These are phyloP conservation scores for Lithosia quadra DNA, from an alignment of 2,888 invertebrate genomes.

Conservation along the genomic window DNA sequence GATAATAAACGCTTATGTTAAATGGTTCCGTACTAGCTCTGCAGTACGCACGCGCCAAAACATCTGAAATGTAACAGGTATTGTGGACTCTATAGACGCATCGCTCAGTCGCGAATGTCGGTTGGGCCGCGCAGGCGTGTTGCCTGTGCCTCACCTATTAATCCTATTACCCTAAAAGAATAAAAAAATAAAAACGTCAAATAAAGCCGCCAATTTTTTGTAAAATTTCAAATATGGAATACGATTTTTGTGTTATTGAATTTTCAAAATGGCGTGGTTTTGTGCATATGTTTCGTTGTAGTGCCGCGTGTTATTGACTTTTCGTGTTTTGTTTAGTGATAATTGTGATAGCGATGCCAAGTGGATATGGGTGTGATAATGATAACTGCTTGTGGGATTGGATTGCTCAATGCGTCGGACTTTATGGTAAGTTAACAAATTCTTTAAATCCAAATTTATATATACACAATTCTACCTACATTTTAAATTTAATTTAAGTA, in stretches of 20 bases:
- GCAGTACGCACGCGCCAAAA: conserved; percentile 69
- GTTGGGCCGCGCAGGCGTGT: conserved; percentile 73
- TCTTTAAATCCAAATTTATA: neutral
- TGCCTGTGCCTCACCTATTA: conserved; percentile 53
- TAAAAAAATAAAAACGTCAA: conserved; percentile 59
- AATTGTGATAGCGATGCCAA: conserved; percentile 79
- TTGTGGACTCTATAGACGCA: conserved; percentile 61
- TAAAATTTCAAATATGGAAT: conserved; percentile 58
- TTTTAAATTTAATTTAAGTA: neutral
- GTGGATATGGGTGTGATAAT: conserved; percentile 81
- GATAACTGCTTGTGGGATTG: conserved; percentile 79
- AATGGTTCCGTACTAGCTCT: conserved; percentile 56
- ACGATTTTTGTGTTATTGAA: conserved; percentile 39
- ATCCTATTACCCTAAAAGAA: conserved; percentile 46
- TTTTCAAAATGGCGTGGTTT: conserved; percentile 52
- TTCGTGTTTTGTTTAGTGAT: conserved; percentile 79
- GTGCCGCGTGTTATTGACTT: conserved; percentile 78
- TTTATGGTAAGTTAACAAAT: conserved; percentile 68
- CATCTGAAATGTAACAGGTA: conserved; percentile 72
- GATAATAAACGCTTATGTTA: conserved; percentile 57
- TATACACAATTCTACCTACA: neutral
- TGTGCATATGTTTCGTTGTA: conserved; percentile 56
- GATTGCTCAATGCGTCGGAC: conserved; percentile 76
- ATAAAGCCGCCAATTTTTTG: conserved; percentile 55
- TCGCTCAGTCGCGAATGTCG: conserved; percentile 74